Base-by-base conservation (phyloP, 2,797 vertebrate species). In the Ibycter americanus region DNA sequence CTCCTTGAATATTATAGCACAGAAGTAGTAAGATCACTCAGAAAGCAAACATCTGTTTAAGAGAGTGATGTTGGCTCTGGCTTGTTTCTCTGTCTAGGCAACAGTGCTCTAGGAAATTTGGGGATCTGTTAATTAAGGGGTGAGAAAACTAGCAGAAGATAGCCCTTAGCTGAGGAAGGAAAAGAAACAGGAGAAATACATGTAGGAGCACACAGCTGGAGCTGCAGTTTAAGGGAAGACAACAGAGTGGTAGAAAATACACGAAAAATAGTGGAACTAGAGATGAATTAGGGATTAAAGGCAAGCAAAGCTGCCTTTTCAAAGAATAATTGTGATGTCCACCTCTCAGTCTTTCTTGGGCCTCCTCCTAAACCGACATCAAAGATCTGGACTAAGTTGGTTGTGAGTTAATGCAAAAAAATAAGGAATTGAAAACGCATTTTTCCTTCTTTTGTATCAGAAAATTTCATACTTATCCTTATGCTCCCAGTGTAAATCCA, bases 211-310 rank as follows among this genome's bases (percentile, higher is more conserved):
- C 19, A 68, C 51, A 6, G 5, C 4, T 72, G 25, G 18, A 68
- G 17, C 4, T 44, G 16, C 19, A 40, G 7, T 61, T 63, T 51
- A 38, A 52, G 12, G 9, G 11, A 85, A 63, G 18, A 58, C 2
- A 38, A 27, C 3, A 21, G 1, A 0, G 27, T 40, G 20, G 13
- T 12, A 83, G 9, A 63, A 18, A 8, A 15, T 38, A 36, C 0
- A n/a, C 62, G 34, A 62, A 29, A 87, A 84, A 49, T 6, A 34
- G 49, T 47, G 27, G 2, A 61, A 65, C 10, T 23, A 36, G 26
- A 61, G 4, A 4, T 46, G 38, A 70, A 44, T 46, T 34, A 44
- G 22, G 32, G 22, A 77, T 25, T 70, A 73, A 42, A 12, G 20
- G 9, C 8, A 65, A 83, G 10, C 4, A 71, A 83, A 8, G 1